phyloP scores from a whole-genome alignment of 2,797 vertebrate species.

The Dendrocincla fuliginosa region DNA sequence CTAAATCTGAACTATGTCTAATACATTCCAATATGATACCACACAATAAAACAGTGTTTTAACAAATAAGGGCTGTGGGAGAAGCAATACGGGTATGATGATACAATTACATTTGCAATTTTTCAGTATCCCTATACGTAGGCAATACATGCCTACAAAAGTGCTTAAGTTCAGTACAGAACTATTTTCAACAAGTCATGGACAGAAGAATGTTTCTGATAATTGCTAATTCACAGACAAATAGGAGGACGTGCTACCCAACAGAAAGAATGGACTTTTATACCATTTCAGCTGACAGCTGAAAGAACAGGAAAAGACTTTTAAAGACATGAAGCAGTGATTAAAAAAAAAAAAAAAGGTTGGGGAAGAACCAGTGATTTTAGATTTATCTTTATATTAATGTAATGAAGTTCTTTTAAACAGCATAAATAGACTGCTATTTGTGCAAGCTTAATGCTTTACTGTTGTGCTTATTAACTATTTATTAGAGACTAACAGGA shows the following conservation, averaged over 20 bases:
- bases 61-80: neutral
- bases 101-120: neutral
- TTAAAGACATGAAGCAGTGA: neutral
- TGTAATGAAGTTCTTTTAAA: neutral
- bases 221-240: neutral
- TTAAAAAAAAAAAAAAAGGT: neutral
- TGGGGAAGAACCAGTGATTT: neutral
- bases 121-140: neutral
- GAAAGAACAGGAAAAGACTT: neutral
- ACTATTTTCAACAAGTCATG: slow-evolving; percentile 18
- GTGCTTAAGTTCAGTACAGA: neutral
- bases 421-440: neutral
- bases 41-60: neutral
- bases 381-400: neutral
- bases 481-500: neutral
- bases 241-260: neutral
- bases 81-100: neutral
- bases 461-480: too few species aligned
- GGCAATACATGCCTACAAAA: neutral
- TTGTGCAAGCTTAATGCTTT: neutral
- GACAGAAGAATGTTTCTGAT: neutral
- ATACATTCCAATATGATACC: neutral
- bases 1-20: neutral
- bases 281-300: neutral
- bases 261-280: neutral